Evolutionary conservation across 2,113 vertebrate species (phyloP).

Genomic region (Anoplopoma fimbria): DNA sequence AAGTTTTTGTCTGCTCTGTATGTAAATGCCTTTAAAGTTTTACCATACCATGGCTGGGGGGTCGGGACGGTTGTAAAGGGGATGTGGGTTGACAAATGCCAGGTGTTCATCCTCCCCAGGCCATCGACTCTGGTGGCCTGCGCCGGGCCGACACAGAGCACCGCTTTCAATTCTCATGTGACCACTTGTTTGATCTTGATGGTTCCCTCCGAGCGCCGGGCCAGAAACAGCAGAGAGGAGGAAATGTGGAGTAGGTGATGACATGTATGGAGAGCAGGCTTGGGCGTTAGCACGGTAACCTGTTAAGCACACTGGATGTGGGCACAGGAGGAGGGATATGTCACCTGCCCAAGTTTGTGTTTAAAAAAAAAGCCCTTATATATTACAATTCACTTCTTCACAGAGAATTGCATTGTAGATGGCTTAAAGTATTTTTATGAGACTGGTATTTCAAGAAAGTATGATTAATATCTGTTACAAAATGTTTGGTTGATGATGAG

Average conservation of each 20-base stretch:
- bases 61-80: slow-evolving; percentile 50
- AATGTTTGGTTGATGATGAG: neutral
- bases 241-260: slow-evolving; percentile 62
- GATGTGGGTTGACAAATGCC: slow-evolving; percentile 80
- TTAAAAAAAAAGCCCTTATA: neutral
- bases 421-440: neutral
- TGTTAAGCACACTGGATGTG: slow-evolving; percentile 6
- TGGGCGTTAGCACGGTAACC: slow-evolving; percentile 20
- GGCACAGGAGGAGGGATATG: slow-evolving; percentile 20
- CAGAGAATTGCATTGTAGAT: neutral
- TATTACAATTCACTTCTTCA: neutral
- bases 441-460: neutral
- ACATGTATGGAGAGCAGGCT: slow-evolving; percentile 51
- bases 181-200: slow-evolving; percentile 69
- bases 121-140: slow-evolving; percentile 68
- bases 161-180: slow-evolving; percentile 63
- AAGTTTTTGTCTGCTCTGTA: slow-evolving; percentile 50
- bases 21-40: slow-evolving; percentile 43
- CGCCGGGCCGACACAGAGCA: slow-evolving; percentile 27
- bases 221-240: slow-evolving; percentile 40
- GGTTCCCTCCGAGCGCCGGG: slow-evolving; percentile 28
- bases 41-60: slow-evolving; percentile 26
- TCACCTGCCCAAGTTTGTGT: slow-evolving; percentile 21
- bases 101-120: slow-evolving; percentile 75
- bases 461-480: neutral